Conservation (phyloP, 1,140 invertebrate species). For the Lanistes nyassanus region DNA sequence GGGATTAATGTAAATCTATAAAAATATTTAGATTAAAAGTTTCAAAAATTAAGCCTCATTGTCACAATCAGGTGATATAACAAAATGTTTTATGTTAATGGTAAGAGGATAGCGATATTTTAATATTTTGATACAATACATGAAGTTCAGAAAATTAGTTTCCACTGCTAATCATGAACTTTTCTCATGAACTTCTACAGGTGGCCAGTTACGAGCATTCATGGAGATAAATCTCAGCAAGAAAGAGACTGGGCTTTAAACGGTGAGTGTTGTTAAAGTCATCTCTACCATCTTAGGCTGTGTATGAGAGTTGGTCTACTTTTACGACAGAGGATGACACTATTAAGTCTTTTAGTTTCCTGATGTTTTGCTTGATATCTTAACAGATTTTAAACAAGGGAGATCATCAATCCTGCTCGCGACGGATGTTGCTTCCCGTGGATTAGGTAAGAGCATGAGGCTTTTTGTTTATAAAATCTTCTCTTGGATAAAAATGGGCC, state of each 20-base stretch:
- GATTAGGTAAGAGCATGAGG: slow-evolving; percentile 90
- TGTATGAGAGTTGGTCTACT: neutral
- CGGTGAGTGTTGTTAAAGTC: slow-evolving; percentile 70
- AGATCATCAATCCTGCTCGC: slow-evolving; percentile 93
- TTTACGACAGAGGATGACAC: neutral
- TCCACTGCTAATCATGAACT: neutral
- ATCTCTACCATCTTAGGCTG: neutral
- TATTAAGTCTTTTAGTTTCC: neutral
- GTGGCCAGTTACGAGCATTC: slow-evolving; percentile 94
- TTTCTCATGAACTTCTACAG: slow-evolving; percentile 59
- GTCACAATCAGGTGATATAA: no score
- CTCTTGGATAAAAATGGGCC: no score
- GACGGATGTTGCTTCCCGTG: slow-evolving; percentile 97
- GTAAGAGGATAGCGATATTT: no score
- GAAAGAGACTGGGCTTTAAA: slow-evolving; percentile 95
- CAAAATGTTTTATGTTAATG: no score
- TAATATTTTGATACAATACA: no score
- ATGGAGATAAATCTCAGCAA: slow-evolving; percentile 97
- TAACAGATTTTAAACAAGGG: slow-evolving; percentile 89
- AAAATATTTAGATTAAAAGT: no score
- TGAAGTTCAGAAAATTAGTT: no score
- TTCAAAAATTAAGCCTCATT: no score
- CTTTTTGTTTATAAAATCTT: no score
- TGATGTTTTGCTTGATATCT: neutral
- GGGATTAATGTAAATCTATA: no score